Conservation (phyloP, 1,140 invertebrate species). For the Meloidogyne exigua region DNA sequence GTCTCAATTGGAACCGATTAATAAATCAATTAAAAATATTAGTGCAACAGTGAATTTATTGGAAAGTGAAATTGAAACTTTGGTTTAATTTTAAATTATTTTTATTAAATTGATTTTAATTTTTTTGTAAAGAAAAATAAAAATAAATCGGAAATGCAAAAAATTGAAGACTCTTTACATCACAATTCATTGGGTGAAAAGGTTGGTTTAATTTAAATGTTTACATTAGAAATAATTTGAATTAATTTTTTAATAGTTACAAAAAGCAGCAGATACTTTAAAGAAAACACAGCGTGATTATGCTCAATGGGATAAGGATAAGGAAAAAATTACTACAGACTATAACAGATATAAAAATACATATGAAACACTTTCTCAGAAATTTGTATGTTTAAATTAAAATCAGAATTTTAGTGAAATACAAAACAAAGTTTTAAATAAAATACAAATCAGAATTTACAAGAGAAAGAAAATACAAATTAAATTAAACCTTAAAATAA, state of each 20-base stretch:
- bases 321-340: constrained; percentile 22
- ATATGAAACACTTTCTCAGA: constrained; percentile 44
- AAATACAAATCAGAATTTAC: too few species aligned
- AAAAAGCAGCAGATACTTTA: not conserved
- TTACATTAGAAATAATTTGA: not conserved
- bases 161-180: constrained; percentile 12
- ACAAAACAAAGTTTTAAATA: too few species aligned
- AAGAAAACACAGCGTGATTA: constrained; percentile 5
- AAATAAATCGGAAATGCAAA: not conserved
- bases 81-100: not conserved
- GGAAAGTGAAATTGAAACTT: not conserved
- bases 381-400: constrained; percentile 6
- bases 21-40: constrained; percentile 5
- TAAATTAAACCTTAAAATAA: too few species aligned
- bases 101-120: not conserved
- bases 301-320: constrained; percentile 36
- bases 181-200: constrained; percentile 7
- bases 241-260: constrained; percentile 26
- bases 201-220: not conserved
- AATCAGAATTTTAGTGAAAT: not conserved
- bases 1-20: not conserved
- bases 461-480: too few species aligned
- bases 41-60: not conserved
- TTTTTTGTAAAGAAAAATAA: constrained; percentile 6
- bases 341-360: constrained; percentile 39